phyloP scores from a whole-genome alignment of 2,797 vertebrate species.

The Xiphophorus birchmanni region DNA sequence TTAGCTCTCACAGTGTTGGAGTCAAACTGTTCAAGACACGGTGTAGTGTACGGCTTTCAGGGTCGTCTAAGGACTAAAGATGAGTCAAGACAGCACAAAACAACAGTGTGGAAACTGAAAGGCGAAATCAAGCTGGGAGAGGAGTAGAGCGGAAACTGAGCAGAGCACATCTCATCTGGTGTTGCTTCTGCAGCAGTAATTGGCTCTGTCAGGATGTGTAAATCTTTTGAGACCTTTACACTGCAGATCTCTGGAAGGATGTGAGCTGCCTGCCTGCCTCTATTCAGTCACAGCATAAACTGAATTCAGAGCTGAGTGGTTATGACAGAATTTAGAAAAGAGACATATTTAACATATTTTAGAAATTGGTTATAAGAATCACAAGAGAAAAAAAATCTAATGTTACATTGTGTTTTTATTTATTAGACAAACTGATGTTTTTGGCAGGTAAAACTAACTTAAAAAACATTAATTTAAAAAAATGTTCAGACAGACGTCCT shows the following conservation, averaged over 20 bases:
- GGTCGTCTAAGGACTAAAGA: slow-evolving; percentile 18
- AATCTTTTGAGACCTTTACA: neutral
- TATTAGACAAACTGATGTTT: neutral
- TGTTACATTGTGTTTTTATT: neutral
- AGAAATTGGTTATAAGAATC: neutral
- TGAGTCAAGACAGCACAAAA: slow-evolving; percentile 6
- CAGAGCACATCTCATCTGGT: slow-evolving; percentile 9
- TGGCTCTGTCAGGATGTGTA: slow-evolving; percentile 6
- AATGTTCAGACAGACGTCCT: neutral
- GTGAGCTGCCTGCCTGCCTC: neutral
- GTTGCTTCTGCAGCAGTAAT: slow-evolving; percentile 7
- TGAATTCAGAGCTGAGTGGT: neutral
- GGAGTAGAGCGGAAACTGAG: neutral
- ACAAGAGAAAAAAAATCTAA: neutral
- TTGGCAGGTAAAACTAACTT: neutral
- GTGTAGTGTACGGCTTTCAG: neutral
- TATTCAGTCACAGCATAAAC: neutral
- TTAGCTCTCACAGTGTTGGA: slow-evolving; percentile 13
- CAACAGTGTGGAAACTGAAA: slow-evolving; percentile 7
- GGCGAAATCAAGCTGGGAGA: slow-evolving; percentile 8
- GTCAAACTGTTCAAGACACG: slow-evolving; percentile 15
- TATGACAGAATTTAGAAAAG: neutral
- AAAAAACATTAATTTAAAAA: neutral
- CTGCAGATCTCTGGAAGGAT: neutral
- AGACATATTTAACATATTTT: neutral